Evolutionary conservation across 2,797 vertebrate species (phyloP).

Genomic region (Potorous gilbertii): DNA sequence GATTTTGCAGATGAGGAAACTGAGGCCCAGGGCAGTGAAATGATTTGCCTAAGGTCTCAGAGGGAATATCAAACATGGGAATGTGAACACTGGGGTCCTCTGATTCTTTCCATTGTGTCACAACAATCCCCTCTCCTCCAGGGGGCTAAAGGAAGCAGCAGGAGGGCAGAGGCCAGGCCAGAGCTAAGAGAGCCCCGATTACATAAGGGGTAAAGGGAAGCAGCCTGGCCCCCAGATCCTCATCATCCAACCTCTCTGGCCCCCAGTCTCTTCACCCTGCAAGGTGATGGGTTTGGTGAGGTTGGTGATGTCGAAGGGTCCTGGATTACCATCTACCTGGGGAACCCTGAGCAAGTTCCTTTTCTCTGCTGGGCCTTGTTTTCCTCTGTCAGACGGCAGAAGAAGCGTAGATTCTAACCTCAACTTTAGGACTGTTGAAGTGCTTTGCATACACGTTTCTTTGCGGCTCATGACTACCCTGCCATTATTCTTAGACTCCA

Average conservation of each 20-base stretch:
- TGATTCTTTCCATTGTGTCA: background rate
- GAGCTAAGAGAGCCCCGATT: background rate
- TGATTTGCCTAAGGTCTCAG: background rate
- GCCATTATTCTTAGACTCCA: no score
- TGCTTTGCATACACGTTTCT: background rate
- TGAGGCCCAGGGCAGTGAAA: background rate
- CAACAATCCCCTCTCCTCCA: background rate
- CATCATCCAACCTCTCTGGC: background rate
- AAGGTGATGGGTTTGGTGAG: background rate
- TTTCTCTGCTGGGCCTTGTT: no score
- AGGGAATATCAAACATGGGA: background rate
- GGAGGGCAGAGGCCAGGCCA: background rate
- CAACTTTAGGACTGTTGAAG: no score
- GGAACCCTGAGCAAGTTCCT: no score
- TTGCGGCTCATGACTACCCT: background rate
- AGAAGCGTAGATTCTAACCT: no score
- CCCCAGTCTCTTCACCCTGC: background rate
- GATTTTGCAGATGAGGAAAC: background rate
- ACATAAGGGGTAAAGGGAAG: background rate
- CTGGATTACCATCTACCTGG: background rate
- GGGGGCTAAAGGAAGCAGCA: background rate
- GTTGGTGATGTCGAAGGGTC: background rate
- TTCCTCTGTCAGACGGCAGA: no score
- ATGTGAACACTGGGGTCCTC: background rate
- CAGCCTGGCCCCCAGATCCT: background rate